A percentile compares a stretch with the other conserved stretches of the same genome.
Evolutionary conservation across 2,113 vertebrate species (phyloP).

Genomic region (Engystomops pustulosus): DNA sequence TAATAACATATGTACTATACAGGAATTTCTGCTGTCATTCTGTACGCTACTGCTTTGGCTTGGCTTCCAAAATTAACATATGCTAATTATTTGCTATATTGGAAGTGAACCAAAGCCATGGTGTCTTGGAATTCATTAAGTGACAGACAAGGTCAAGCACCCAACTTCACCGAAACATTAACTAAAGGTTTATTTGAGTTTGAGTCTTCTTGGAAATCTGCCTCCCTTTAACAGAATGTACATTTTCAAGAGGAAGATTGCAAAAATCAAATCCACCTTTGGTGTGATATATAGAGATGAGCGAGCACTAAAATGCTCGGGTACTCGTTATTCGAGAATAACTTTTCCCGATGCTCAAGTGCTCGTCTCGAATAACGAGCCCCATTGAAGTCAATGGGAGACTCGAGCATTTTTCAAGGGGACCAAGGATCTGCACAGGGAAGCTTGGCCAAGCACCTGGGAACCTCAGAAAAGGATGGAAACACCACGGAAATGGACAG

Average conservation of each 20-base stretch:
- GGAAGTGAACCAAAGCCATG: not conserved
- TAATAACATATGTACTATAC: slow-evolving; percentile 16
- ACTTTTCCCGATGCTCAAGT: no score
- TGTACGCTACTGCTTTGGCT: not conserved
- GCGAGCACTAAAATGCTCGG: no score
- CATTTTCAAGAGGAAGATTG: not conserved
- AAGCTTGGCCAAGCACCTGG: no score
- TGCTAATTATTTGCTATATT: not conserved
- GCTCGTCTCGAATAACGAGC: no score
- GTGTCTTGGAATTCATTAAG: not conserved
- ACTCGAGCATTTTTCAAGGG: no score
- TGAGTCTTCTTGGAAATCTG: not conserved
- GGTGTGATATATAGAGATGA: no score
- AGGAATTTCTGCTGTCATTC: slow-evolving; percentile 30
- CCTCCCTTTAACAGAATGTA: not conserved
- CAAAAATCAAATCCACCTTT: no score
- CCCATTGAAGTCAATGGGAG: no score
- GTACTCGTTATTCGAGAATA: no score
- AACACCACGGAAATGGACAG: no score
- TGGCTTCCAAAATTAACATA: not conserved
- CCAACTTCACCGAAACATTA: not conserved
- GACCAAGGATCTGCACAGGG: no score
- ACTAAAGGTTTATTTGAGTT: not conserved
- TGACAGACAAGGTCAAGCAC: not conserved
- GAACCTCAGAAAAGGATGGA: no score